Conservation (phyloP, 2,797 vertebrate genomes). For the Hyperoplus lanceolatus region DNA sequence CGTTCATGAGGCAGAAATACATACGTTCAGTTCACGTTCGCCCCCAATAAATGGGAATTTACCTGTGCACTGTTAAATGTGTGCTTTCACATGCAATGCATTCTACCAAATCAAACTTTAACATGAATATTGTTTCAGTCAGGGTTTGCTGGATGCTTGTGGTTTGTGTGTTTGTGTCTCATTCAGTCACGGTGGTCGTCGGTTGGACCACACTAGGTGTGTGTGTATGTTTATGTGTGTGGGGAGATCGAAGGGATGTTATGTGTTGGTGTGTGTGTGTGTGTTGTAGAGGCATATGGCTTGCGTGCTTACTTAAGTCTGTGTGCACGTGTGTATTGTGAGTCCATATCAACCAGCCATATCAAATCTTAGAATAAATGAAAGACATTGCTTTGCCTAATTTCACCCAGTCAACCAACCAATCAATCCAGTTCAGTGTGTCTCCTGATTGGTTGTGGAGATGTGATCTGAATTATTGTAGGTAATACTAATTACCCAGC, state of each 20-base stretch:
- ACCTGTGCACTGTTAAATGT: background rate
- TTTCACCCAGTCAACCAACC: constrained; percentile 73
- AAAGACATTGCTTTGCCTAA: constrained; percentile 75
- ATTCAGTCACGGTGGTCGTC: constrained; percentile 74
- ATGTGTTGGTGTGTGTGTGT: constrained; percentile 34
- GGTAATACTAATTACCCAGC: constrained; percentile 75
- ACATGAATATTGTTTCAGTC: constrained; percentile 59
- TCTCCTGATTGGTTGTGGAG: constrained; percentile 63
- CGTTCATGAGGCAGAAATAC: too few relatives aligned
- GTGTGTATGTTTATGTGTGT: constrained; percentile 60
- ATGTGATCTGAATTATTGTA: constrained; percentile 76
- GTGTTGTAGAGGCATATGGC: background rate
- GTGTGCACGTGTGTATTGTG: constrained; percentile 11
- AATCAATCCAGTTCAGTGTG: constrained; percentile 56
- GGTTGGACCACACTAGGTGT: constrained; percentile 77
- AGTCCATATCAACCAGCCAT: constrained; percentile 58
- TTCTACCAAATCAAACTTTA: constrained; percentile 48
- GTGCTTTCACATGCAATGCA: background rate
- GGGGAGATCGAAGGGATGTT: constrained; percentile 40
- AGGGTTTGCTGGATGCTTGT: constrained; percentile 59
- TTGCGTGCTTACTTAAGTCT: constrained; percentile 16
- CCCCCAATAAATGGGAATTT: background rate
- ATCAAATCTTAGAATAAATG: constrained; percentile 74
- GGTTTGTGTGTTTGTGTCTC: constrained; percentile 72
- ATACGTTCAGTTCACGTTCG: too few relatives aligned